Percentiles rank a stretch among this genome's conserved stretches.
Conservation (phyloP, 2,113 vertebrate genomes). For the Ptyas mucosa region DNA sequence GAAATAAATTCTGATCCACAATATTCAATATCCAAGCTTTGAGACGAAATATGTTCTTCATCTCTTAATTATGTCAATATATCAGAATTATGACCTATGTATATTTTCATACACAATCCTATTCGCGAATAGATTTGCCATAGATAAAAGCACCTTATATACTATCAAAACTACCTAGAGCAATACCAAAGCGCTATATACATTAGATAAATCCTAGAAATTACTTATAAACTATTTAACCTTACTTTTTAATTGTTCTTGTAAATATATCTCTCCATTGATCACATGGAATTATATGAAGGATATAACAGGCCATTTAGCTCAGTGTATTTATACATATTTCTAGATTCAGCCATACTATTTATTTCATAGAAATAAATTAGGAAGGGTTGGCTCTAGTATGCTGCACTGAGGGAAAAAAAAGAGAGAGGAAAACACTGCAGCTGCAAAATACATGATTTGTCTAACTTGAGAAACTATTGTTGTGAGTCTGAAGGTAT, state of each 20-base stretch:
- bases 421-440: background rate
- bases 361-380: background rate
- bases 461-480: background rate
- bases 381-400: background rate
- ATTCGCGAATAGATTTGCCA: background rate
- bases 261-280: background rate
- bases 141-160: background rate
- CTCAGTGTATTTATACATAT: background rate
- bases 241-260: background rate
- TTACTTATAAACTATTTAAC: background rate
- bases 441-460: background rate
- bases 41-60: background rate
- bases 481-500: rapidly evolving
- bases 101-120: background rate
- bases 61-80: background rate
- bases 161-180: background rate
- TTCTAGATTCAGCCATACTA: background rate
- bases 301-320: rapidly evolving
- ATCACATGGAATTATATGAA: background rate
- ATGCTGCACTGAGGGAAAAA: rapidly evolving
- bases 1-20: background rate
- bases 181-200: background rate
- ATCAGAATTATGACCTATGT: background rate
- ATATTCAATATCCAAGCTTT: background rate
- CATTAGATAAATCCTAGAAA: background rate